phyloP scores from a whole-genome alignment of 2,888 invertebrate genomes.

The Eretmocerus hayati region DNA sequence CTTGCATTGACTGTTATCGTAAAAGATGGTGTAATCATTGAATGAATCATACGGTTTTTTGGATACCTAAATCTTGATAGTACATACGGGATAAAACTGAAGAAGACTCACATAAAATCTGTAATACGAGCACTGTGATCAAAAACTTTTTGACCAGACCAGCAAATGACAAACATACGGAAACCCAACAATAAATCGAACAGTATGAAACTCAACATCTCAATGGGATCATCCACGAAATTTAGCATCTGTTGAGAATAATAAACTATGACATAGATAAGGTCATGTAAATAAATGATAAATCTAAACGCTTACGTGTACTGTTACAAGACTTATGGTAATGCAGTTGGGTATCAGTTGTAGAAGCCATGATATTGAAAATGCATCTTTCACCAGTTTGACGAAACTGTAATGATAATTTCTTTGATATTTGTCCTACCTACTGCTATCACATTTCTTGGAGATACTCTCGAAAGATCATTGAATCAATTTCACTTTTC shows the following conservation, averaged over 20 bases:
- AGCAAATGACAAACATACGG: constrained; percentile 13
- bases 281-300: background rate
- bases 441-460: no score
- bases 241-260: no score
- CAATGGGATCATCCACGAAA: no score
- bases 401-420: constrained; percentile 6
- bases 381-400: constrained; percentile 6
- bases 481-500: no score
- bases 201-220: constrained; percentile 4
- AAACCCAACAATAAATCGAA: background rate
- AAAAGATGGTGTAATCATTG: no score
- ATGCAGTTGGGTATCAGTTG: constrained; percentile 13
- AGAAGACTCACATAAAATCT: constrained; percentile 8
- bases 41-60: no score
- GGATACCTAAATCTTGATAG: no score
- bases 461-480: no score
- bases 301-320: constrained; percentile 9
- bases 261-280: no score
- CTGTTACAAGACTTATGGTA: constrained; percentile 9
- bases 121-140: constrained; percentile 6
- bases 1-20: no score
- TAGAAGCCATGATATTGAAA: constrained; percentile 5
- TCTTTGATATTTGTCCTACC: no score
- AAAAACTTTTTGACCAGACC: constrained; percentile 9
- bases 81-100: no score